phyloP scores from a whole-genome alignment of 2,113 vertebrate genomes.

The Phrynosoma blainvillii region DNA sequence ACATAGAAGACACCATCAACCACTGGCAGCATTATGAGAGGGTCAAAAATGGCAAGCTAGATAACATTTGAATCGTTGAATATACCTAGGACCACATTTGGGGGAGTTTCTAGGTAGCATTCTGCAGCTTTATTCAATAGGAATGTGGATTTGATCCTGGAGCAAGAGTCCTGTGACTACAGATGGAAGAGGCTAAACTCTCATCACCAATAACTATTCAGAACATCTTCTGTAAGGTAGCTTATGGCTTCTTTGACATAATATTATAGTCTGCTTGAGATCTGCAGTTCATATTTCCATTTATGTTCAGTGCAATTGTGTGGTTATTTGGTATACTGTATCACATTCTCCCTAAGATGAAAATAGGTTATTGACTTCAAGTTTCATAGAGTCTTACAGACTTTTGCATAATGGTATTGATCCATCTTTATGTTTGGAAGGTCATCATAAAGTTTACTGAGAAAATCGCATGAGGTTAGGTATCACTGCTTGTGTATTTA shows the following conservation, averaged over 20 bases:
- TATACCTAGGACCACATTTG: too few relatives aligned
- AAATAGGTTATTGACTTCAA: conserved; percentile 29
- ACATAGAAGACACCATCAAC: too few relatives aligned
- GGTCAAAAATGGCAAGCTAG: too few relatives aligned
- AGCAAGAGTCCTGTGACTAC: neutral
- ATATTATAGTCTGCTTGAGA: conserved; percentile 4
- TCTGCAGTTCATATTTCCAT: neutral
- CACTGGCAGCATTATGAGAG: too few relatives aligned
- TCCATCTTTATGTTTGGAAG: neutral
- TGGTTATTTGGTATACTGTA: neutral
- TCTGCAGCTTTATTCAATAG: neutral
- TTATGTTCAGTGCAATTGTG: conserved; percentile 10
- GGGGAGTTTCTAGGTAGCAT: too few relatives aligned
- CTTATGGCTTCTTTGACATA: neutral
- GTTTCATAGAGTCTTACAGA: conserved; percentile 8
- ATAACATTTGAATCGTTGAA: too few relatives aligned
- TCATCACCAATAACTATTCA: neutral
- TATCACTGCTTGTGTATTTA: neutral
- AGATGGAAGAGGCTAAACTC: neutral
- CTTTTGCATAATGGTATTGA: conserved; percentile 28
- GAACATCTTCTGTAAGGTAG: neutral
- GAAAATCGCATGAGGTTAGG: neutral
- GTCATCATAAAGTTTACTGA: neutral
- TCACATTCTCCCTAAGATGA: conserved; percentile 2
- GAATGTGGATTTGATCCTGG: neutral